Evolutionary conservation across 2,888 invertebrate species (phyloP).

Genomic region (Lamellibrachia satsuma): DNA sequence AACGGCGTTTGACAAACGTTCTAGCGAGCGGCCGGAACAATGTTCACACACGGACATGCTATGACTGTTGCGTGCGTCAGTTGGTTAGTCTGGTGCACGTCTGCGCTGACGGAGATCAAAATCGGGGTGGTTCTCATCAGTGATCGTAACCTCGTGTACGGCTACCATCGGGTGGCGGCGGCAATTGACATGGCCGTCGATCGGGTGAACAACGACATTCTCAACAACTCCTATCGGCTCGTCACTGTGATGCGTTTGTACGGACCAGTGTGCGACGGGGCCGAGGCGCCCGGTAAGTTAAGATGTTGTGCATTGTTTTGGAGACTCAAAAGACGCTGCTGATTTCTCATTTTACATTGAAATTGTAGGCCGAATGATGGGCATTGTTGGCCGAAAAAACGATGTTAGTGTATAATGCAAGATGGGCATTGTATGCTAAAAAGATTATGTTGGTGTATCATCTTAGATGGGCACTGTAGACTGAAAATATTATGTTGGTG

Average conservation of each 20-base stretch:
- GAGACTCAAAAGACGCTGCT: no score
- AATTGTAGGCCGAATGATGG: no score
- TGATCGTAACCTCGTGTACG: background rate
- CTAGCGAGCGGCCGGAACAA: background rate
- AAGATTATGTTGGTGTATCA: no score
- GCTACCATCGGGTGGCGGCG: background rate
- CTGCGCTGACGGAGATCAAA: background rate
- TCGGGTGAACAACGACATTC: background rate
- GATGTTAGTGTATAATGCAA: no score
- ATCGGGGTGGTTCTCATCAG: slow-evolving; percentile 3
- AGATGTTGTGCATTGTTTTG: background rate
- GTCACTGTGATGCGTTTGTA: background rate
- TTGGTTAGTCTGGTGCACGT: background rate
- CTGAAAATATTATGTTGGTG: no score
- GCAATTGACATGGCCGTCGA: background rate
- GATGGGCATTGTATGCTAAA: no score
- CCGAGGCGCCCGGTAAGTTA: background rate
- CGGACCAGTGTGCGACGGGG: background rate
- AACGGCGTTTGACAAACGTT: background rate
- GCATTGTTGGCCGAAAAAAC: no score
- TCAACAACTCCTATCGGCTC: background rate
- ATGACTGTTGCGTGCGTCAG: background rate
- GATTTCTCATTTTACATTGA: no score
- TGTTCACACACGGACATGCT: background rate
- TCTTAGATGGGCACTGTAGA: no score